phyloP scores from a whole-genome alignment of 2,888 invertebrate species.

The Synanthedon vespiformis region DNA sequence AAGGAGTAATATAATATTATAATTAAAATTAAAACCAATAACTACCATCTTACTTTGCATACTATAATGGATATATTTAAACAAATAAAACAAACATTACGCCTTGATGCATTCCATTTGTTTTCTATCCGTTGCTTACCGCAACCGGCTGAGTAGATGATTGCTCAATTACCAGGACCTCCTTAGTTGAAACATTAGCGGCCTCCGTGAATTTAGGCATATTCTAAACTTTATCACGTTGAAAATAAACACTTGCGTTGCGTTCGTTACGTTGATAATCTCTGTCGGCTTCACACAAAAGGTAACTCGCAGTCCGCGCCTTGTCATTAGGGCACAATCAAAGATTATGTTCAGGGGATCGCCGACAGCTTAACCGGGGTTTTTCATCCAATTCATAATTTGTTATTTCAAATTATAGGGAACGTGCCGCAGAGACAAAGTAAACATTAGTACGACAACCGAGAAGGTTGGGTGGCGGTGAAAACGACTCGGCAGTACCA shows the following conservation, averaged over 20 bases:
- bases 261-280: constrained; percentile 34
- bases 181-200: constrained; percentile 63
- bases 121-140: constrained; percentile 61
- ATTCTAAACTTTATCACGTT: constrained; percentile 49
- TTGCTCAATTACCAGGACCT: constrained; percentile 70
- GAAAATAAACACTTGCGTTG: constrained; percentile 44
- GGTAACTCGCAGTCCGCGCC: constrained; percentile 58
- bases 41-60: neutral
- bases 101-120: constrained; percentile 51
- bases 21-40: constrained; percentile 15
- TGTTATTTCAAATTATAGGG: constrained; percentile 65
- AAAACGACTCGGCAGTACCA: constrained; percentile 9
- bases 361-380: constrained; percentile 67
- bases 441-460: constrained; percentile 45
- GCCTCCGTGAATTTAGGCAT: constrained; percentile 22
- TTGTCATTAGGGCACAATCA: constrained; percentile 69
- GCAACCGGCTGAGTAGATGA: constrained; percentile 65
- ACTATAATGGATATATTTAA: constrained; percentile 15
- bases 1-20: constrained; percentile 9
- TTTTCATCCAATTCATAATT: constrained; percentile 68
- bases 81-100: constrained; percentile 46
- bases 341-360: constrained; percentile 67
- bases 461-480: constrained; percentile 9
- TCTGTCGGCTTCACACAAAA: constrained; percentile 62
- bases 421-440: constrained; percentile 63